Evolutionary conservation across 2,113 vertebrate species (phyloP), one percentile per base, ranked within the genome.

Genomic region (Pseudolaguvia tuberculata): DNA sequence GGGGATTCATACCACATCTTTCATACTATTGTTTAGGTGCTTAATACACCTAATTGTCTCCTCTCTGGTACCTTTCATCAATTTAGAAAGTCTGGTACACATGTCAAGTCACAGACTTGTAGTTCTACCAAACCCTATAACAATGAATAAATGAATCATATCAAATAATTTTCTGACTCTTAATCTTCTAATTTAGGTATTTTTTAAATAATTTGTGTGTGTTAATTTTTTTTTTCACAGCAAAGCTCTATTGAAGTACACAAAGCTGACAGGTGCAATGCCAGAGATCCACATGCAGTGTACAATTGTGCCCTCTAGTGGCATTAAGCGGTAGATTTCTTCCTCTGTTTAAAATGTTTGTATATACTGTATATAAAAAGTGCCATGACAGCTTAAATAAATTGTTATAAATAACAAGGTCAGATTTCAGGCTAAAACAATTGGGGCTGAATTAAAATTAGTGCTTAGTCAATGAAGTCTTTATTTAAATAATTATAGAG

Each of bases 251-350:
- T 73, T 45, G 25, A 48, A 2, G 17, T 14, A 3, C 48, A 15
- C 70, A 47, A 23, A 15, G 8, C 14, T 52, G 27, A 59, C n/a
- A n/a, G n/a, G 21, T 31, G 52, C 56, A 20, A 20, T 17, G 42
- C 21, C 48, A 21, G 50, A 15, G 50, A 71, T 70, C 18, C 20
- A 7, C 17, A 67, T 57, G 63, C 53, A 73, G 14, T 75, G 73
- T 83, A 76, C 35, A 21, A 61, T 76, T 84, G 76, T 75, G 86
- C 81, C 48, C 88, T 86, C 88, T 87, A 81, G 84, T 86, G 89
- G 86, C 59, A 2, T 25, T 21, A 20, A 35, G 12, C n/a, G 39
- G 62, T 70, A 31, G 68, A 15, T 27, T 2, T 12, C 21, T 5
- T n/a, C 29, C 17, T 69, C 9, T 59, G 10, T 50, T 5, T 55